Percentiles rank a stretch among this genome's conserved stretches.
Conservation (phyloP, 2,888 invertebrate genomes). For the Crioceris asparagi region DNA sequence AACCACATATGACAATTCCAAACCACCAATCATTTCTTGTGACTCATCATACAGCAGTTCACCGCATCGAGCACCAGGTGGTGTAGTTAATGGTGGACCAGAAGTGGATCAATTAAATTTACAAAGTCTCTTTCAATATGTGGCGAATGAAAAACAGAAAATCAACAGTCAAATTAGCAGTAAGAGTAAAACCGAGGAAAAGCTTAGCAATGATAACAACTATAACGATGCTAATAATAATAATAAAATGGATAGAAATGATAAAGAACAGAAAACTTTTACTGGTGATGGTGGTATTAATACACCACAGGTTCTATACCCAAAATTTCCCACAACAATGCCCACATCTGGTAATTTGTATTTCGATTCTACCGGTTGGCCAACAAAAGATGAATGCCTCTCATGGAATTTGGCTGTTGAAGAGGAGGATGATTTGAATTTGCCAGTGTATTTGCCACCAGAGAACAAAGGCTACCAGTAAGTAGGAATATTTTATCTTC, state of each 20-base stretch:
- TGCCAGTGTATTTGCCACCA: constrained; percentile 60
- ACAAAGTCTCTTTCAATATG: constrained; percentile 39
- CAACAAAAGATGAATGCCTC: constrained; percentile 41
- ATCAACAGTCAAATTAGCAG: constrained; percentile 38
- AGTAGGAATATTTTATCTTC: no score
- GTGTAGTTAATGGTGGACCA: constrained; percentile 34
- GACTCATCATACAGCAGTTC: no score
- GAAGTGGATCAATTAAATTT: constrained; percentile 40
- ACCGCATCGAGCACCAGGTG: no score
- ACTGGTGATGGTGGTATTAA: no score
- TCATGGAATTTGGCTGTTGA: constrained; percentile 37
- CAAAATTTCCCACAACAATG: constrained; percentile 42
- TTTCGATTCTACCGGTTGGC: constrained; percentile 48
- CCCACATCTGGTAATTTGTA: constrained; percentile 41
- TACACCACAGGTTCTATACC: constrained; percentile 24
- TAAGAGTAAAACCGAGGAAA: constrained; percentile 8
- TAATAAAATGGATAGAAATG: constrained; percentile 2
- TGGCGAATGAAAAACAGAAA: constrained; percentile 42
- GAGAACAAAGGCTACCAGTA: constrained; percentile 71
- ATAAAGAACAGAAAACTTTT: constrained; percentile 5
- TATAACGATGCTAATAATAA: background rate
- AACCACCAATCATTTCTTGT: constrained; percentile 33
- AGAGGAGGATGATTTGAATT: constrained; percentile 43
- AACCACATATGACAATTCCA: constrained; percentile 30
- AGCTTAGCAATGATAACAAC: background rate